These are phyloP conservation scores for Polypedilum pembai DNA, from an alignment of 1,140 invertebrate genomes.

Conservation along the genomic window DNA sequence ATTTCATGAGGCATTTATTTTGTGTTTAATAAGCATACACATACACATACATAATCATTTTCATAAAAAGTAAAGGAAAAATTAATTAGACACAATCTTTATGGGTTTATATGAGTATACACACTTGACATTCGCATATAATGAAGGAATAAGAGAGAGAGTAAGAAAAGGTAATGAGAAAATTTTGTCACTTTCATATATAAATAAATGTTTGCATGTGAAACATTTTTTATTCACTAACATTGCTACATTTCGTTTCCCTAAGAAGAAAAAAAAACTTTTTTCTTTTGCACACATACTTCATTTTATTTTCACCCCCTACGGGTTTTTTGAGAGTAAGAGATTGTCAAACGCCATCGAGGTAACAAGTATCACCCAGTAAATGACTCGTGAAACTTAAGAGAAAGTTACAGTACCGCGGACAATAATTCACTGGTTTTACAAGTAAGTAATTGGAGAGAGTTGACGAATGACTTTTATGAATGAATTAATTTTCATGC, in stretches of 20 bases:
- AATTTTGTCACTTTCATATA: conserved; percentile 13
- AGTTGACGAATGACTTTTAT: conserved; percentile 17
- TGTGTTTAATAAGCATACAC: conserved; percentile 12
- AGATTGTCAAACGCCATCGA: too few relatives aligned
- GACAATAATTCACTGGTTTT: not conserved
- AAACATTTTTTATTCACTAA: too few relatives aligned
- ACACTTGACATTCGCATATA: too few relatives aligned
- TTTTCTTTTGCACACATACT: too few relatives aligned
- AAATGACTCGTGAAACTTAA: not conserved
- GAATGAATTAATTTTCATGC: conserved; percentile 18
- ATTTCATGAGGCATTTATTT: conserved; percentile 9
- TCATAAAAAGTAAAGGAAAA: not conserved
- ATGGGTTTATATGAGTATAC: not conserved
- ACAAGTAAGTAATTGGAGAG: not conserved
- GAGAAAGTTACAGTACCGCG: not conserved
- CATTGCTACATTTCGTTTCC: too few relatives aligned
- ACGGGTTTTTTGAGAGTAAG: too few relatives aligned
- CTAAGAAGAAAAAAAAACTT: too few relatives aligned
- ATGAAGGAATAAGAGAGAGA: not conserved
- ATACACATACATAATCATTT: conserved; percentile 2
- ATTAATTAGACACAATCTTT: conserved; percentile 7
- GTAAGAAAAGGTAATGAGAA: not conserved
- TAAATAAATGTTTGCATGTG: too few relatives aligned
- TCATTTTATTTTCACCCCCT: not conserved
- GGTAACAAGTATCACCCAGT: not conserved